Evolutionary conservation across 1,140 invertebrate genomes (phyloP), one percentile per base, ranked within the genome.

Genomic region (Homalodisca vitripennis): DNA sequence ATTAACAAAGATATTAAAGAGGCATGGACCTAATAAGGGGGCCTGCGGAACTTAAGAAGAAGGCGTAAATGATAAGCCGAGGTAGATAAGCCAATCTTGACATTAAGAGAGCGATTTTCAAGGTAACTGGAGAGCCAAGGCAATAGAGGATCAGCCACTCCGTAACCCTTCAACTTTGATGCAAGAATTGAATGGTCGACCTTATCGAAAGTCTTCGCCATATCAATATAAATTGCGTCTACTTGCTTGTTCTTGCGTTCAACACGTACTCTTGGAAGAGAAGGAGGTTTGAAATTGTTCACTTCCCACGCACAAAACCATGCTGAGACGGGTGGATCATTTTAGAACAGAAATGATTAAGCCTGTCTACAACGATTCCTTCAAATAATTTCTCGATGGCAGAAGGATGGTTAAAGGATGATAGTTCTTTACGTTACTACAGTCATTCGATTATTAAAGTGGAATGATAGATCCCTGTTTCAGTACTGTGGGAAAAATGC

Each of bases 251-350:
- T 51, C n/a, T 20, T 12, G 3, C 48, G 48, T 6, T 17, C 34
- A 41, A 51, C 17, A 51, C 48, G 22, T 51, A 51, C 22, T 51
- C 48, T 51, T 51, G 48, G 48, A 51, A 51, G 3, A 51, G 48
- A 3, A 51, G n/a, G 3, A 51, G 48, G 48, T 51, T 51, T 3
- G 48, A 51, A 14, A 51, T 22, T 51, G 48, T 51, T 10, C 14
- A 51, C 22, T n/a, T 51, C 17, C 48, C 48, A 20, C n/a, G 3
- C 22, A 51, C 48, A 51, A 51, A 51, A 3, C 48, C 48, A 51
- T 51, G 48, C n/a, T 51, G 48, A 12, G 48, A 20, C 6, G 48
- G 48, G 48, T 51, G n/a, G n/a, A n/a, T n/a, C n/a, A n/a, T 51
- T 3, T n/a, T 51, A 3, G 48, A 6, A 22, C 17, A 3, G n/a